Evolutionary conservation across 2,888 invertebrate species (phyloP).

Genomic region (Apodemia zela): DNA sequence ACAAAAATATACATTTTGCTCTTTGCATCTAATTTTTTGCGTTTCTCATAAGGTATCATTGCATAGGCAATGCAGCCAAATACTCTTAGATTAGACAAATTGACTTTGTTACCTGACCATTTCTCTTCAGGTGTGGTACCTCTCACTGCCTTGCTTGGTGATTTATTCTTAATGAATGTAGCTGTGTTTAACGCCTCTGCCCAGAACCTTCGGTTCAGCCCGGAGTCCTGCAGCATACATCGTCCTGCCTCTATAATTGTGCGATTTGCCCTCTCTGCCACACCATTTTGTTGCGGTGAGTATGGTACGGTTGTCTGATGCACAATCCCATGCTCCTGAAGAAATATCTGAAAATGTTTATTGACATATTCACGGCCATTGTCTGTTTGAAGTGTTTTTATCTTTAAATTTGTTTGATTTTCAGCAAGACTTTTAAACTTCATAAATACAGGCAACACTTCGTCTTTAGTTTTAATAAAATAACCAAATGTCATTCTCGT

Average conservation of each 20-base stretch:
- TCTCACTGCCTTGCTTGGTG: conserved; percentile 28
- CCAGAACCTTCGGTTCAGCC: conserved; percentile 27
- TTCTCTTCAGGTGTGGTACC: conserved; percentile 29
- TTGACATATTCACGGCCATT: conserved; percentile 15
- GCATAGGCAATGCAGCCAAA: conserved; percentile 32
- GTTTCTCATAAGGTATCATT: conserved; percentile 24
- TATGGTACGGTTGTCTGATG: conserved; percentile 21
- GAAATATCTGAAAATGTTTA: conserved; percentile 9
- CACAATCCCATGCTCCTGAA: conserved; percentile 21
- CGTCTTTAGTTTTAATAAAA: conserved; percentile 11
- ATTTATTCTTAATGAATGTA: neutral
- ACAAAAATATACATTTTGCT: conserved; percentile 16
- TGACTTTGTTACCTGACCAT: conserved; percentile 27
- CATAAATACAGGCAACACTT: conserved; percentile 3
- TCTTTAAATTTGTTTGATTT: conserved; percentile 11
- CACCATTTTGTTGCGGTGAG: too few relatives aligned
- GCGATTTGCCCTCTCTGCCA: conserved; percentile 21
- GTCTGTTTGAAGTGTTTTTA: neutral
- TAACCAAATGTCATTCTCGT: conserved; percentile 9
- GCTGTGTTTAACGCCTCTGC: neutral
- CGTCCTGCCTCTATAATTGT: conserved; percentile 26
- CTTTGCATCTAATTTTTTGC: conserved; percentile 28
- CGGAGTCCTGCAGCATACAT: neutral
- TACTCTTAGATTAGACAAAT: conserved; percentile 25
- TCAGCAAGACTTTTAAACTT: neutral